phyloP scores from a whole-genome alignment of 2,888 invertebrate genomes.

The Diplolepis rosae region DNA sequence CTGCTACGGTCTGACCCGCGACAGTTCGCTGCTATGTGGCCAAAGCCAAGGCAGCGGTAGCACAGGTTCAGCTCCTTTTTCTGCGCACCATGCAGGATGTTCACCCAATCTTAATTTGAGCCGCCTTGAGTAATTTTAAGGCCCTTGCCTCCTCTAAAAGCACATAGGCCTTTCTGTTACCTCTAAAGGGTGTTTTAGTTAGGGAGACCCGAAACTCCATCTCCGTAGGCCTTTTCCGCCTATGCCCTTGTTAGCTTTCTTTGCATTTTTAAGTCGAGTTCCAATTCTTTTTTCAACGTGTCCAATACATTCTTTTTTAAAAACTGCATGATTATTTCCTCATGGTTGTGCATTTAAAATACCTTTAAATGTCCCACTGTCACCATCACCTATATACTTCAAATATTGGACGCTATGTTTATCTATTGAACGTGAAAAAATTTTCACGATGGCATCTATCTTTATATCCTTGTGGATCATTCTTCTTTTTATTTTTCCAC shows the following conservation, averaged over 20 bases:
- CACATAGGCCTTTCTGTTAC: too few species aligned
- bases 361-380: constrained; percentile 27
- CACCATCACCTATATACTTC: constrained; percentile 19
- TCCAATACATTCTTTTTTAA: constrained; percentile 41
- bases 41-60: too few species aligned
- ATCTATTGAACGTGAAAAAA: constrained; percentile 31
- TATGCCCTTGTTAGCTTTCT: constrained; percentile 37
- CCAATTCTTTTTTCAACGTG: constrained; percentile 43
- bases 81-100: too few species aligned
- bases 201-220: too few species aligned
- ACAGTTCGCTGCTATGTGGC: too few species aligned
- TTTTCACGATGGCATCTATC: constrained; percentile 41
- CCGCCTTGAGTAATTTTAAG: too few species aligned
- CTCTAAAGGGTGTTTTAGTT: too few species aligned
- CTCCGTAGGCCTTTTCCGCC: constrained; percentile 34
- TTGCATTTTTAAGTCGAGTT: constrained; percentile 36
- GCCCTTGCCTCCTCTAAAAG: too few species aligned
- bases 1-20: too few species aligned
- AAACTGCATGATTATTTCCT: not conserved
- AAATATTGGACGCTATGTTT: constrained; percentile 11
- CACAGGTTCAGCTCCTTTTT: too few species aligned
- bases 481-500: constrained; percentile 2
- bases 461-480: not conserved
- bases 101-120: too few species aligned
- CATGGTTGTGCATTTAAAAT: constrained; percentile 28